phyloP scores from a whole-genome alignment of 1,140 invertebrate species.

The Reticulitermes speratus region DNA sequence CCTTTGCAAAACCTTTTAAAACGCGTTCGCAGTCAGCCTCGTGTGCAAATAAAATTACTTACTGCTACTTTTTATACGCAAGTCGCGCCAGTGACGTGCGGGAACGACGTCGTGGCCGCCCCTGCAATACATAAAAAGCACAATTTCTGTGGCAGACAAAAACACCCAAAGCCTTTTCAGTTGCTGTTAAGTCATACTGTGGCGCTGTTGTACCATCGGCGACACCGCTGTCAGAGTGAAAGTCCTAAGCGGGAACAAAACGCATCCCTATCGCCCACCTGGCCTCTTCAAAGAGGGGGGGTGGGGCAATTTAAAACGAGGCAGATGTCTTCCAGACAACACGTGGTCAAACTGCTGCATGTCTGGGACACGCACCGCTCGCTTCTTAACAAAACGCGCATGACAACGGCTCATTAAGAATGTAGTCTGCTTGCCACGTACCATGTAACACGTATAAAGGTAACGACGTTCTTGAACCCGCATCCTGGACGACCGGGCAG shows the following conservation, averaged over 20 bases:
- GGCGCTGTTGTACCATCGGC: not conserved
- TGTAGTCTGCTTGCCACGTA: not conserved
- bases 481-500: not conserved
- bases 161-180: too few relatives aligned
- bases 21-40: too few relatives aligned
- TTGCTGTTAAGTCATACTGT: too few relatives aligned
- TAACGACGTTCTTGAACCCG: not conserved
- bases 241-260: not conserved
- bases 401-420: not conserved
- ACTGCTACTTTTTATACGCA: too few relatives aligned
- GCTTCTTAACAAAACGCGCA: not conserved
- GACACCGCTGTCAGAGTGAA: not conserved
- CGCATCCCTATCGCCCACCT: not conserved
- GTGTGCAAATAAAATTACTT: too few relatives aligned
- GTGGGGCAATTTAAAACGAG: not conserved
- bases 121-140: too few relatives aligned
- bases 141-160: too few relatives aligned
- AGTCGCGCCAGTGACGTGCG: too few relatives aligned
- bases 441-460: not conserved
- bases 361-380: not conserved
- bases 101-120: too few relatives aligned
- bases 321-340: constrained; percentile 9
- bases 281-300: not conserved
- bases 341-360: not conserved
- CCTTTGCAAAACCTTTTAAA: too few relatives aligned